Percentiles rank a stretch among this genome's conserved stretches.
Evolutionary conservation across 2,113 vertebrate species (phyloP).

Genomic region (Neolamprologus sp.): DNA sequence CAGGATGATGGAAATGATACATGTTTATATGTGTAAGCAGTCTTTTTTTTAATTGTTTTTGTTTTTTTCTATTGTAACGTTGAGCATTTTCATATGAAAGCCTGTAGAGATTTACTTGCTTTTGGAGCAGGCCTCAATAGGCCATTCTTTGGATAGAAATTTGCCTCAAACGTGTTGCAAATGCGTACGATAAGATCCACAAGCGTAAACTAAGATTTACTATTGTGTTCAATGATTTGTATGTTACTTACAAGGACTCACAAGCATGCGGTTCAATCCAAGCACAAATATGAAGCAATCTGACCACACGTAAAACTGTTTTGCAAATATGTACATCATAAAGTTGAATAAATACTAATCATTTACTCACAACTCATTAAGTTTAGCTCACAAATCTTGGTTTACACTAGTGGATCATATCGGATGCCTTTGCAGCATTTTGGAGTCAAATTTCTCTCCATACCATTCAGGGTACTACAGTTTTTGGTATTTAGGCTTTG

Average conservation of each 20-base stretch:
- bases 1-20: background rate
- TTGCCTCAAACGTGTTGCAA: background rate
- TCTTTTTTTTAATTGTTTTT: background rate
- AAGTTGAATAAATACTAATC: background rate
- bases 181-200: background rate
- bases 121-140: background rate
- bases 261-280: background rate
- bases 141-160: background rate
- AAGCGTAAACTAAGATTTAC: background rate
- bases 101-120: background rate
- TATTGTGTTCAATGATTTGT: background rate
- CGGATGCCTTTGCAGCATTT: background rate
- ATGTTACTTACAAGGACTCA: background rate
- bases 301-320: background rate
- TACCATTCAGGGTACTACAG: background rate
- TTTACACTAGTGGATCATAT: background rate
- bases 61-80: background rate
- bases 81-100: background rate
- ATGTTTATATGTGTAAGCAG: background rate
- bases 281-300: background rate
- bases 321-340: background rate
- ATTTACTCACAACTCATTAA: background rate
- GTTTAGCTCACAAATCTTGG: background rate
- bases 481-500: background rate
- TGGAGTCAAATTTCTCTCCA: background rate